Conservation (phyloP, 2,797 vertebrate genomes). For the Tragelaphus oryx region DNA sequence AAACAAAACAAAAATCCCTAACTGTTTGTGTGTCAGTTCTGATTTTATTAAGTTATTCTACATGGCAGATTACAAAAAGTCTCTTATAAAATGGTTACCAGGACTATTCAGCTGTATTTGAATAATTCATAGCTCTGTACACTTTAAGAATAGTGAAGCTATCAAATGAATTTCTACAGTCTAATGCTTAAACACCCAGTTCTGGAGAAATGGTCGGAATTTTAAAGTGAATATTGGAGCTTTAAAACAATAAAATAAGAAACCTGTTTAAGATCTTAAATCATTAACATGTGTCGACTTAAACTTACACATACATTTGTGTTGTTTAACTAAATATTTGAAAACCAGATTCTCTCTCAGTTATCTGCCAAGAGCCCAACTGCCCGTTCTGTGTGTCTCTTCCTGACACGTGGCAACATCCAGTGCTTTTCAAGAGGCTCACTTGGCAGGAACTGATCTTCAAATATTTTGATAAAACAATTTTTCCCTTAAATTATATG, state of each 20-base stretch:
- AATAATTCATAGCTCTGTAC: not conserved
- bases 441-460: not conserved
- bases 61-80: not conserved
- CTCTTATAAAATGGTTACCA: not conserved
- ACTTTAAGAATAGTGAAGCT: not conserved
- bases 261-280: conserved; percentile 73
- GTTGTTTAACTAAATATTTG: conserved; percentile 71
- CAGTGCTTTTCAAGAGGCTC: not conserved
- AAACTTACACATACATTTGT: conserved; percentile 69
- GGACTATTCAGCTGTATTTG: not conserved
- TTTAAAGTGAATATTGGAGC: conserved; percentile 4
- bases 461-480: conserved; percentile 45
- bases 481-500: conserved; percentile 21
- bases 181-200: not conserved
- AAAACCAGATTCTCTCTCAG: conserved; percentile 64
- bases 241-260: conserved; percentile 67
- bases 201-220: conserved; percentile 38
- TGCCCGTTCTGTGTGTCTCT: not conserved
- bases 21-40: not conserved
- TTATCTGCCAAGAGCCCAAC: conserved; percentile 60
- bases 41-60: not conserved
- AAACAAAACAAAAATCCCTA: not conserved
- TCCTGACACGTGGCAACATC: conserved; percentile 6
- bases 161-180: not conserved
- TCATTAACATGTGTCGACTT: conserved; percentile 61